Evolutionary conservation across 2,888 invertebrate genomes (phyloP), one percentile per base, ranked within the genome.

Genomic region (Lacanobia oleracea): DNA sequence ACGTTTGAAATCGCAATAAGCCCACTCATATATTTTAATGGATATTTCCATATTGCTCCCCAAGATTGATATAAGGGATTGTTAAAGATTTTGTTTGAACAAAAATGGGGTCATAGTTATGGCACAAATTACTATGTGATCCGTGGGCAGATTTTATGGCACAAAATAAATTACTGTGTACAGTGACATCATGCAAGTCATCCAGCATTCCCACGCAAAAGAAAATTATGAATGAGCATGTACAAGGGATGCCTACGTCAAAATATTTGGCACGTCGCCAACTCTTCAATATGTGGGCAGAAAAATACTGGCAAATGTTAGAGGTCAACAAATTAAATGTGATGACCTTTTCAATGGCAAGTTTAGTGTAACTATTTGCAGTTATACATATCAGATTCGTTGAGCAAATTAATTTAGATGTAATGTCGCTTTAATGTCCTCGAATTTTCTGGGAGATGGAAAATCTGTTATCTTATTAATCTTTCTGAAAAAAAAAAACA

Each of bases 141-240:
- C 53, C 16, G 16, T 67, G 59, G 51, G 45, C 18, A 48, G 2
- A 67, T 53, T 73, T 67, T n/a, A 75, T 73, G 27, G 54, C 18
- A 63, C 59, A 68, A 62, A 50, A 57, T 54, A 67, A 18, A 57
- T 57, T 53, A 63, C 9, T 45, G 33, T 50, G 23, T 37, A 63
- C 43, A 53, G 66, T 71, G 66, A 72, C 50, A 68, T 75, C 68
- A 59, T 40, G 63, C 74, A 61, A 74, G 64, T 74, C 61, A 65
- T 64, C 33, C 45, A 63, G 72, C 57, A 53, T 48, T 27, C 37
- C 51, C 43, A 60, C 69, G 63, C 67, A 67, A 87, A 88, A 86
- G 85, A 86, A 86, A 88, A 88, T 90, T 91, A 92, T 93, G 92
- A 93, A 93, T 93, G 91, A 90, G 83, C 86, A 81, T 82, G 84